Percentiles rank a stretch among this genome's conserved stretches.
phyloP scores from a whole-genome alignment of 2,888 invertebrate species.

The Coleophora deauratella region DNA sequence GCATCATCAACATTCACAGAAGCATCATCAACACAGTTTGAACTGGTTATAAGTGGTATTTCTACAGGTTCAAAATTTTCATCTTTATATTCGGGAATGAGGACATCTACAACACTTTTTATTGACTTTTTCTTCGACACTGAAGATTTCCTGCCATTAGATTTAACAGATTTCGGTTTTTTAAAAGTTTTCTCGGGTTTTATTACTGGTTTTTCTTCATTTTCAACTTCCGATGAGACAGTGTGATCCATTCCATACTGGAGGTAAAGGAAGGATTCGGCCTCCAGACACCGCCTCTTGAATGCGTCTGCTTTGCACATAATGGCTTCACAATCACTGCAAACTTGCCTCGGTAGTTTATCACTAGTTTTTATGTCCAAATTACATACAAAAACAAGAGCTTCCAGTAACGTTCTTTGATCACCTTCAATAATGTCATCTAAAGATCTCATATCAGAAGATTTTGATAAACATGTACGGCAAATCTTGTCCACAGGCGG shows the following conservation, averaged over 20 bases:
- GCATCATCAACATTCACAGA: neutral
- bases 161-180: conserved; percentile 7
- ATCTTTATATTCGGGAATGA: too few species aligned
- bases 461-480: conserved; percentile 42
- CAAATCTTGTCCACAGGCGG: conserved; percentile 32
- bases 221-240: neutral
- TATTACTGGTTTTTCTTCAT: conserved; percentile 10
- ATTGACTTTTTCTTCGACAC: too few species aligned
- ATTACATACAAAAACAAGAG: conserved; percentile 41
- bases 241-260: conserved; percentile 18
- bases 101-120: neutral
- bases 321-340: conserved; percentile 40
- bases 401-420: conserved; percentile 24
- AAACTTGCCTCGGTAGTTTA: conserved; percentile 49
- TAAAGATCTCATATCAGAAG: conserved; percentile 35
- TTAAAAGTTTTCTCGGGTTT: conserved; percentile 15
- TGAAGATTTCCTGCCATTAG: neutral
- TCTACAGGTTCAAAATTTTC: too few species aligned
- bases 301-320: conserved; percentile 46
- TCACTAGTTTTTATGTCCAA: conserved; percentile 36
- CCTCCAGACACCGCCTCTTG: conserved; percentile 45
- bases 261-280: conserved; percentile 38
- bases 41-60: too few species aligned
- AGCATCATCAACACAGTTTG: conserved; percentile 11
- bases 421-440: conserved; percentile 30